These are phyloP conservation scores for Ceratina calcarata DNA, from an alignment of 1,140 invertebrate genomes.

Conservation along the genomic window DNA sequence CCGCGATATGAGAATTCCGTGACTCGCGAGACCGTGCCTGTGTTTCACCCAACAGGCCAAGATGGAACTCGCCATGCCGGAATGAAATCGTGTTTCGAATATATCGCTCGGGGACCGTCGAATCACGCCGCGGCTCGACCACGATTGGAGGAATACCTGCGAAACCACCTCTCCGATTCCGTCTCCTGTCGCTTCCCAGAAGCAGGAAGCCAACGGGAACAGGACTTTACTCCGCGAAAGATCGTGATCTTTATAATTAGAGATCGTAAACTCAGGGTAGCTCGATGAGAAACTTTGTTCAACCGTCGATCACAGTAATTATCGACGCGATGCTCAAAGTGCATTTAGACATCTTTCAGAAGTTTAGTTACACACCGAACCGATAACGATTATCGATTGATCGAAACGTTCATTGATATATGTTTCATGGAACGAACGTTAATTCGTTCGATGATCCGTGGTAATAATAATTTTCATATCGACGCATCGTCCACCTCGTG, in stretches of 20 bases:
- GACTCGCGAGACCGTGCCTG: conserved; percentile 12
- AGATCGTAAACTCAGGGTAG: conserved; percentile 62
- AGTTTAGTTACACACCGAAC: too few species aligned
- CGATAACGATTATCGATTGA: too few species aligned
- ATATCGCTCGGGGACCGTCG: conserved; percentile 35
- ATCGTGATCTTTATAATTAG: conserved; percentile 68
- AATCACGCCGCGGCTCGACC: conserved; percentile 27
- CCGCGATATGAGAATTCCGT: conserved; percentile 2
- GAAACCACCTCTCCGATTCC: conserved; percentile 19
- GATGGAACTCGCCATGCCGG: conserved; percentile 32
- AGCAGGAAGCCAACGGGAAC: conserved; percentile 48
- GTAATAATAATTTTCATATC: too few species aligned
- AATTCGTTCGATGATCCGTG: not conserved
- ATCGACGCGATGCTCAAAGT: conserved; percentile 20
- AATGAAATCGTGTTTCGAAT: conserved; percentile 39
- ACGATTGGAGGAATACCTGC: conserved; percentile 35
- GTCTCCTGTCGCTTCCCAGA: conserved; percentile 42
- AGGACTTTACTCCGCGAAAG: conserved; percentile 54
- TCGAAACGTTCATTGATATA: too few species aligned
- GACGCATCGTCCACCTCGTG: not conserved
- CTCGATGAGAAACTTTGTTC: conserved; percentile 57
- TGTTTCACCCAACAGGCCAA: conserved; percentile 11
- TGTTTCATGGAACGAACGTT: not conserved
- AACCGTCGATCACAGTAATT: conserved; percentile 52
- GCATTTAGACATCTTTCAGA: too few species aligned